Evolutionary conservation across 2,797 vertebrate species (phyloP).

Genomic region (Florisuga fusca): DNA sequence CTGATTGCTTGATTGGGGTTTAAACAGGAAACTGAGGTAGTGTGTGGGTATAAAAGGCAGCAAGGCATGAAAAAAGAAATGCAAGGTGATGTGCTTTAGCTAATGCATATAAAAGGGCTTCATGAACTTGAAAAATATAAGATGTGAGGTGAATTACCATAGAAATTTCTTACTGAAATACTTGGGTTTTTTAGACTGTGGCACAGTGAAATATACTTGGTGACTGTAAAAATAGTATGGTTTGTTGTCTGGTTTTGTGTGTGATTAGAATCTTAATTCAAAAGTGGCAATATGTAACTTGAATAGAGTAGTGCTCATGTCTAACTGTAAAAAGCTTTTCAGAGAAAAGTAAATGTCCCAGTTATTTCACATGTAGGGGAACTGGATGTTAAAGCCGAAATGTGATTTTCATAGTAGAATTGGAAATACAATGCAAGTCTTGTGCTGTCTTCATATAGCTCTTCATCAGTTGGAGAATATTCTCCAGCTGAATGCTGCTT

Average conservation of each 20-base stretch:
- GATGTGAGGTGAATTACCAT: rapidly evolving
- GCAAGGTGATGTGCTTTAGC: background rate
- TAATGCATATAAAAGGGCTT: background rate
- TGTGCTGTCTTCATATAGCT: background rate
- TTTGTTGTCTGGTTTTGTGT: background rate
- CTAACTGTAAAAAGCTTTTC: background rate
- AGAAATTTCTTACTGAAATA: background rate
- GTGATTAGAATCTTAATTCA: background rate
- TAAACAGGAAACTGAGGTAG: rapidly evolving
- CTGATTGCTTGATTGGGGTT: background rate
- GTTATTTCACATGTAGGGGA: background rate
- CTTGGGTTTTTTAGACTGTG: background rate
- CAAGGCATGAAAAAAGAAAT: background rate
- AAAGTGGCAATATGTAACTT: background rate
- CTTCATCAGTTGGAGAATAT: background rate
- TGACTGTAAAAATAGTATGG: background rate
- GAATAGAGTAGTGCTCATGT: background rate
- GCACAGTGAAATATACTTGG: background rate
- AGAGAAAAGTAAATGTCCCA: background rate
- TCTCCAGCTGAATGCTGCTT: background rate
- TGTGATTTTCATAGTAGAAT: background rate
- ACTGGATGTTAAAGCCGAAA: background rate
- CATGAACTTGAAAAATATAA: background rate
- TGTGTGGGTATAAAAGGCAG: background rate
- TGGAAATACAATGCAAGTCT: rapidly evolving